These are phyloP conservation scores for Bombus confusus DNA, from an alignment of 1,140 invertebrate genomes.

Conservation along the genomic window DNA sequence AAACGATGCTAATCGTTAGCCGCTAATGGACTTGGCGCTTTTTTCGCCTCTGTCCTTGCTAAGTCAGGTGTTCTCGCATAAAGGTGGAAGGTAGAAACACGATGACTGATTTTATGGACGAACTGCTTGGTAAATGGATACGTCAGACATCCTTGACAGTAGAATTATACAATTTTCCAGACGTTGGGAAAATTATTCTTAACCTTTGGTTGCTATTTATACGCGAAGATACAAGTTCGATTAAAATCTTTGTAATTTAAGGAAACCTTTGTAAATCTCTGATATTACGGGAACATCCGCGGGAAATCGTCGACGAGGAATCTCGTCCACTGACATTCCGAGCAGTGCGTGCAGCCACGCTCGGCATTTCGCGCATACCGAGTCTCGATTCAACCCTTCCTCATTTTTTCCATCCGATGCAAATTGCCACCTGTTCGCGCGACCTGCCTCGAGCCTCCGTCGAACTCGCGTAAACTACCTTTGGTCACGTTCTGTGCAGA, in stretches of 20 bases:
- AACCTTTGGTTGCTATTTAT: neutral
- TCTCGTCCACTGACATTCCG: conserved; percentile 64
- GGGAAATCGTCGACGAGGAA: conserved; percentile 56
- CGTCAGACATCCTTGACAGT: neutral
- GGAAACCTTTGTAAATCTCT: no score
- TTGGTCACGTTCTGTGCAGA: neutral
- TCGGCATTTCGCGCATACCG: conserved; percentile 45
- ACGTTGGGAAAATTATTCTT: neutral
- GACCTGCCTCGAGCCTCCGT: neutral
- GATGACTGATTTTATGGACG: neutral
- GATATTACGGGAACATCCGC: conserved; percentile 20
- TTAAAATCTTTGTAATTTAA: neutral
- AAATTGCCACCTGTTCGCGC: conserved; percentile 41
- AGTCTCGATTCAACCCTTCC: conserved; percentile 11
- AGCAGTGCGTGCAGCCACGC: conserved; percentile 56
- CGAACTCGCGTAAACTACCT: neutral
- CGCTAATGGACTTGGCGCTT: neutral
- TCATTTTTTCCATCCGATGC: conserved; percentile 21
- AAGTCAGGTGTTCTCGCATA: neutral
- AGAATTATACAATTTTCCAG: no score
- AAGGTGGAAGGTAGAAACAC: neutral
- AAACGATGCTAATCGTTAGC: neutral
- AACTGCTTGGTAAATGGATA: neutral
- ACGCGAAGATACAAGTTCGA: neutral
- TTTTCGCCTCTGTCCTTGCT: neutral